Evolutionary conservation across 2,888 invertebrate species (phyloP).

Genomic region (Noctua pronuba): DNA sequence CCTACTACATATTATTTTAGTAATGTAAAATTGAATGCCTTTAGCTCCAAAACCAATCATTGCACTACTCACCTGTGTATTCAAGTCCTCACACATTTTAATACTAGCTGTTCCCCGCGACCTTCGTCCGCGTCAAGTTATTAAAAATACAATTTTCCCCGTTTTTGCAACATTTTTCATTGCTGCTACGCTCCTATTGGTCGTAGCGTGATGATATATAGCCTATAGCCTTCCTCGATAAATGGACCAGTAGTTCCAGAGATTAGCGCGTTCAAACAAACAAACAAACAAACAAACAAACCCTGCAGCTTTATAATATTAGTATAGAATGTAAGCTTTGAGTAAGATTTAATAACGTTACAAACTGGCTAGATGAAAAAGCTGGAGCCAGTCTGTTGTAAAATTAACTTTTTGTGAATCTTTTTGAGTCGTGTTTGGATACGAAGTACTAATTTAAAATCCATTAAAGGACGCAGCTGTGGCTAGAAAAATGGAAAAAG

Average conservation of each 20-base stretch:
- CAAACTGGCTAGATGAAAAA: conserved; percentile 38
- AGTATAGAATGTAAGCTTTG: background rate
- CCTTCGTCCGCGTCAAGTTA: too few species aligned
- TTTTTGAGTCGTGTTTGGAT: conserved; percentile 15
- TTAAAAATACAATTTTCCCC: too few species aligned
- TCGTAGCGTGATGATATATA: too few species aligned
- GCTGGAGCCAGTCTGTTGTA: conserved; percentile 29
- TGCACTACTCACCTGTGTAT: background rate
- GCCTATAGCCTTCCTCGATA: too few species aligned
- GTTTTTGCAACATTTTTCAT: too few species aligned
- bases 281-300: too few species aligned
- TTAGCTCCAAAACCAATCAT: background rate
- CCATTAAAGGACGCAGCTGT: conserved; percentile 32
- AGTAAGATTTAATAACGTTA: conserved; percentile 36
- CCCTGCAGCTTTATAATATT: too few species aligned
- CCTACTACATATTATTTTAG: background rate
- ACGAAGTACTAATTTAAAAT: conserved; percentile 38
- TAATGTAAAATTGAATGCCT: background rate
- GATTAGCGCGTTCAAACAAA: too few species aligned
- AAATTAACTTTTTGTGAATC: conserved; percentile 47
- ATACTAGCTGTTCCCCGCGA: too few species aligned
- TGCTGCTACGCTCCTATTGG: too few species aligned
- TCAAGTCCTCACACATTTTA: background rate
- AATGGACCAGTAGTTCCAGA: too few species aligned
- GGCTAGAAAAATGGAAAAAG: conserved; percentile 2